These are phyloP conservation scores for Linepithema humile DNA, from an alignment of 1,140 invertebrate genomes.

Conservation along the genomic window DNA sequence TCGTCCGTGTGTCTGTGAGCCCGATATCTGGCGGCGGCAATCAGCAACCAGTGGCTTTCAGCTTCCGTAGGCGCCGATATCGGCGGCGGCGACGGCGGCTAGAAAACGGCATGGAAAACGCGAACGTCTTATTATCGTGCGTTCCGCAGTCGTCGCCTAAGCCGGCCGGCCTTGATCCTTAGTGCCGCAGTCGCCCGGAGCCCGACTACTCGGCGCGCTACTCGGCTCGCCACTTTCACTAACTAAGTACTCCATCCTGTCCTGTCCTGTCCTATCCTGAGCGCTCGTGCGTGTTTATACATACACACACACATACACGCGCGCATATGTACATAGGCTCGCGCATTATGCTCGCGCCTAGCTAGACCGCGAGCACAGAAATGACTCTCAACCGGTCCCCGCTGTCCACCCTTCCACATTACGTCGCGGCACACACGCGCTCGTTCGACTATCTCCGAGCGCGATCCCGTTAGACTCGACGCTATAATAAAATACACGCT, in stretches of 20 bases:
- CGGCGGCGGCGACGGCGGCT: neutral
- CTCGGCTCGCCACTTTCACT: conserved; percentile 80
- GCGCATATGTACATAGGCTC: conserved; percentile 16
- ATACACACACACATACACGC: neutral
- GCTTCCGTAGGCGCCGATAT: conserved; percentile 45
- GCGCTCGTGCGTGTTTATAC: conserved; percentile 42
- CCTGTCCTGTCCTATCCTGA: conserved; percentile 62
- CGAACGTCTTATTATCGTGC: conserved; percentile 63
- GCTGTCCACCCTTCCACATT: neutral
- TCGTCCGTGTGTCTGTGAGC: conserved; percentile 15
- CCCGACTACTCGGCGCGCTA: conserved; percentile 63
- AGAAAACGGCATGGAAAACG: conserved; percentile 52
- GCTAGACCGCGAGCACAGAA: conserved; percentile 63
- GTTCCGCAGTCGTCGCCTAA: conserved; percentile 67
- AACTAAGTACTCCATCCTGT: conserved; percentile 72
- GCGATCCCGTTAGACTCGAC: conserved; percentile 29
- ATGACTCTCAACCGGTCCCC: conserved; percentile 69
- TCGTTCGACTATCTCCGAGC: neutral
- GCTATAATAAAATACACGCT: conserved; percentile 26
- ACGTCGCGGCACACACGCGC: neutral
- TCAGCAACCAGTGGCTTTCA: conserved; percentile 50
- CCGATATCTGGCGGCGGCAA: conserved; percentile 6
- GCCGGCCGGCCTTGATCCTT: conserved; percentile 81
- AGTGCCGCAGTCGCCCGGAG: conserved; percentile 78
- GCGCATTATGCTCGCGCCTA: conserved; percentile 72